Base-by-base conservation (phyloP, 2,888 invertebrate species). In the Catonia carolina region DNA sequence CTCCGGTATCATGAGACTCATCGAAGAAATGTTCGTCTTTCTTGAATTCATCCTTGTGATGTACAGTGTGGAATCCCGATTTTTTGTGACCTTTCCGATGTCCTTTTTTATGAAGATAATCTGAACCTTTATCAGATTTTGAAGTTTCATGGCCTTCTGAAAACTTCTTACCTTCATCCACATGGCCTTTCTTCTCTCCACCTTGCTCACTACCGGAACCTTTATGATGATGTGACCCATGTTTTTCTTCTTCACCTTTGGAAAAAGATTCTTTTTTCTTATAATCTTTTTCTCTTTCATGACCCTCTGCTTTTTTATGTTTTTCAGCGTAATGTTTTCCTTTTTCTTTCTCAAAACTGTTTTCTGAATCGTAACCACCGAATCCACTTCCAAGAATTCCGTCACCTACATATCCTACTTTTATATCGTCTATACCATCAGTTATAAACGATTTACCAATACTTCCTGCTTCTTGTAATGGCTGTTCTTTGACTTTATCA, bases 11-110 rank as follows among this genome's bases (percentile, higher is more conserved):
- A 67, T 85, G 81, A 22, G 80, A 79, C 49, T 84, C 83, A 66
- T 86, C 86, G 69, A 86, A 86, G 73, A 86, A 86, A 65, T 82
- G 81, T 64, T 85, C 85, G 67, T 85, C 83, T 68, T 86, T 86
- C 70, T 86, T 85, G 75, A 79, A 86, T 70, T 87, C 87, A 67
- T 87, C 84, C 74, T 86, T 86, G 72, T 81, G 79, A 71, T 82
- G 85, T 1, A 84, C 81, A 66, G 83, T 85, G 70, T 85, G 85
- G 74, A 79, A 86, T 15, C 86, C 86, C 6, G 79, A 82, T 18
- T 84, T 78, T 52, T 83, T 83, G 60, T 83, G 81, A 1, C 85
- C 85, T 68, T 85, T 85, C 70, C 82, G 82, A 71, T 78, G 79
- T 61, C 79, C 78, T 12, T 49, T 58, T 17, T 54, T 54, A 18